phyloP scores from a whole-genome alignment of 2,113 vertebrate species.

The human (Homo sapiens) region GRCh38 chr6:8073501-8074000 shows the following conservation, averaged over 20 bases:
- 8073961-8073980: neutral
- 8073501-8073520: neutral
- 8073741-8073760: neutral
- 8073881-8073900: neutral
- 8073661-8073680: neutral
- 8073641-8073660: neutral
- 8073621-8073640: too few relatives aligned
- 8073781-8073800: neutral
- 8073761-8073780: neutral
- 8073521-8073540: neutral
- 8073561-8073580: neutral
- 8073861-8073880: neutral
- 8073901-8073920: neutral
- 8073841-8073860: neutral
- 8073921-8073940: neutral
- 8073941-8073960: neutral
- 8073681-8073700: neutral
- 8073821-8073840: neutral
- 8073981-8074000: neutral
- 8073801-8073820: neutral
- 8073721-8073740: neutral
- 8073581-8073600: neutral
- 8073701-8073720: neutral
- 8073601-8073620: neutral
- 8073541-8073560: neutral